These are phyloP conservation scores for Amblyopsis hoosieri DNA, from an alignment of 2,797 vertebrate species.

Conservation along the genomic window DNA sequence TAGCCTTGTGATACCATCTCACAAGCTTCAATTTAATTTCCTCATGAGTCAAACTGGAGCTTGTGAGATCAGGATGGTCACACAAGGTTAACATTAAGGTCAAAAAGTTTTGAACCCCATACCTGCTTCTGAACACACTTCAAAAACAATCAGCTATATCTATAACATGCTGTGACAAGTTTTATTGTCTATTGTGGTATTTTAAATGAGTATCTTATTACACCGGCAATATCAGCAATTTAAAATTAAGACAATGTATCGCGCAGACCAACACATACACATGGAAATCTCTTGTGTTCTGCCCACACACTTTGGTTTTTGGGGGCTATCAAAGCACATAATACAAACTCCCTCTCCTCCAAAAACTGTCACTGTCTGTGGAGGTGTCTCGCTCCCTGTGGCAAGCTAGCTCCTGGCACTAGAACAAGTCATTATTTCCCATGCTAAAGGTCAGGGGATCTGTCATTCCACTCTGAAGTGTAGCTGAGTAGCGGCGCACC, in stretches of 20 bases:
- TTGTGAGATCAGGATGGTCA: no score
- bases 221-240: no score
- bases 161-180: no score
- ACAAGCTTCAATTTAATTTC: no score
- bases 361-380: constrained; percentile 73
- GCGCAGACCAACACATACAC: constrained; percentile 35
- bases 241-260: background rate
- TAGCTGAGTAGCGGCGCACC: constrained; percentile 50
- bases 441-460: constrained; percentile 75
- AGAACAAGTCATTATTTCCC: constrained; percentile 79
- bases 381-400: constrained; percentile 67
- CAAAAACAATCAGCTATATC: no score
- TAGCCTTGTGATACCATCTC: no score
- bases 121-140: no score
- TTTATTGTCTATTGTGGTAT: no score
- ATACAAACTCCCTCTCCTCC: constrained; percentile 67
- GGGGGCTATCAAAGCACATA: constrained; percentile 72
- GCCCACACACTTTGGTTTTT: constrained; percentile 73
- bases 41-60: no score
- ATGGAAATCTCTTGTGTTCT: constrained; percentile 65
- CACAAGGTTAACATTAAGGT: no score
- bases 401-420: constrained; percentile 69
- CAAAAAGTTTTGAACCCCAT: no score
- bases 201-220: no score
- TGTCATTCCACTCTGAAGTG: constrained; percentile 72